These are phyloP conservation scores for Leucophora obtusa DNA, from an alignment of 2,888 invertebrate species.

Conservation along the genomic window DNA sequence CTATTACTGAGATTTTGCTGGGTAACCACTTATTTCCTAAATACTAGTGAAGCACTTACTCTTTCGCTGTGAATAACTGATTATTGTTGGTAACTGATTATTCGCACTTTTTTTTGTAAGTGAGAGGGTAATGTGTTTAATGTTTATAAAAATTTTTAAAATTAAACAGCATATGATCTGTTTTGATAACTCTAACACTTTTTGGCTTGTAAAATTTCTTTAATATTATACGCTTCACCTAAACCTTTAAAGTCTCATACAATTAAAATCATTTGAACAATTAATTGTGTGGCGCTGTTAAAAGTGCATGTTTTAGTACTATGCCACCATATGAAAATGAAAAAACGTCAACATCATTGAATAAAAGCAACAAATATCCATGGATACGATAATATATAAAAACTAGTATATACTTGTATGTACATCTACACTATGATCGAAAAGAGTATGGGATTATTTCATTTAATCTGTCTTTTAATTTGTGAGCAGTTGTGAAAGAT, in stretches of 20 bases:
- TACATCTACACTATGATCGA: neutral
- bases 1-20: too few species aligned
- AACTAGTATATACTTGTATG: neutral
- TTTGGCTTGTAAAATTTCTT: slow-evolving; percentile 13
- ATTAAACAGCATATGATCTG: neutral
- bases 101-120: too few species aligned
- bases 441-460: neutral
- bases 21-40: too few species aligned
- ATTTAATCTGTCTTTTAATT: too few species aligned
- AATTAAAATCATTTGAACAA: slow-evolving; percentile 75
- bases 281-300: slow-evolving; percentile 73
- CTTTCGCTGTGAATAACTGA: too few species aligned
- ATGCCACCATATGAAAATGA: slow-evolving; percentile 39
- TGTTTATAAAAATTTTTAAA: too few species aligned
- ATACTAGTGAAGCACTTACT: too few species aligned
- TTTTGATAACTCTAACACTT: slow-evolving; percentile 33
- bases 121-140: too few species aligned
- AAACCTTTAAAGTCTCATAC: slow-evolving; percentile 67
- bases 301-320: slow-evolving; percentile 72
- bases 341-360: slow-evolving; percentile 42
- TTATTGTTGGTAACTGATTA: too few species aligned
- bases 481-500: too few species aligned
- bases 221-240: slow-evolving; percentile 10
- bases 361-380: slow-evolving; percentile 38
- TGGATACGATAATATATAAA: slow-evolving; percentile 18